Evolutionary conservation across 2,797 vertebrate genomes (phyloP).

Genomic region (Melanotaenia nigrans): DNA sequence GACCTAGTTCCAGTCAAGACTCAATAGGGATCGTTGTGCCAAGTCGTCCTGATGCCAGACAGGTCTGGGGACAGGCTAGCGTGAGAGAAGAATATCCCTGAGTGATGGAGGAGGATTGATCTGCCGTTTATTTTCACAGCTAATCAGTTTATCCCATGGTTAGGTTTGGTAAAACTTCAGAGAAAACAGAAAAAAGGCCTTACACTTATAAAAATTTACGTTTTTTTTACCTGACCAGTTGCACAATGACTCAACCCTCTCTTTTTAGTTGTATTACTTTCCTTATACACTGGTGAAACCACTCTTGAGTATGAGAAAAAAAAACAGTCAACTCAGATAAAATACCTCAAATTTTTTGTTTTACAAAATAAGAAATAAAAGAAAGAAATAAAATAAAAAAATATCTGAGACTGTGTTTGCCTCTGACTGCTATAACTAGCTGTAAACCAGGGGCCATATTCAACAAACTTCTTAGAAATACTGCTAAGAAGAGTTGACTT

Average conservation of each 20-base stretch:
- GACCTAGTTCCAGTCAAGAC: constrained; percentile 79
- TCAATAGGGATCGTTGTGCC: constrained; percentile 75
- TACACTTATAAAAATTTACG: not conserved
- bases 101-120: constrained; percentile 2
- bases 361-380: not conserved
- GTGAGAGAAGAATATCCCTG: constrained; percentile 55
- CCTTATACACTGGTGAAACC: not conserved
- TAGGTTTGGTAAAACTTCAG: not conserved
- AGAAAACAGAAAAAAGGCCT: not conserved
- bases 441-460: constrained; percentile 4
- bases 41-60: constrained; percentile 68
- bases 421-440: constrained; percentile 21
- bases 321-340: not conserved
- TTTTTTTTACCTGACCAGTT: not conserved
- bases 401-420: constrained; percentile 25
- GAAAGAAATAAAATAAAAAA: not conserved
- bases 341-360: not conserved
- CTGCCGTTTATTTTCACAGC: constrained; percentile 6
- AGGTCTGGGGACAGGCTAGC: constrained; percentile 58
- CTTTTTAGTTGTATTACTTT: not conserved
- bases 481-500: too few relatives aligned
- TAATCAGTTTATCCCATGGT: constrained; percentile 9
- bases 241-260: not conserved
- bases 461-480: too few relatives aligned
- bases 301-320: not conserved